Evolutionary conservation across 2,113 vertebrate genomes (phyloP), one percentile per base, ranked within the genome.

Genomic region (Burhinus bistriatus): DNA sequence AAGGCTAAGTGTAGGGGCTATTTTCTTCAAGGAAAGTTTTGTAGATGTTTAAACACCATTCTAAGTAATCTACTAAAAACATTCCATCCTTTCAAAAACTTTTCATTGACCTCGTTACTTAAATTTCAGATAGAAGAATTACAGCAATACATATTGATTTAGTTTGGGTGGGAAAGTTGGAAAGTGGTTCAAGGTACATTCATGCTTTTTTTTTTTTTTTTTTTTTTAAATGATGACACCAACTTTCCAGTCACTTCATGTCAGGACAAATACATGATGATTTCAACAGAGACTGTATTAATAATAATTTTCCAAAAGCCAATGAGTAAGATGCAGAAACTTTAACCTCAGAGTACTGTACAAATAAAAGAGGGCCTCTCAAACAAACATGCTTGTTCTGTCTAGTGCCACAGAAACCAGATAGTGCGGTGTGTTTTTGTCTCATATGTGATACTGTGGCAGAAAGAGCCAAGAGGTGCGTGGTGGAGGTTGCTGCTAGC

Each of bases 1-100:
- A 81, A 78, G 20, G 64, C 58, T 15, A 21, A 55, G 22, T 66
- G 8, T 40, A 15, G 0, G 0, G 64, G 47, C 23, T 11, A 0
- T 66, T 72, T 84, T 73, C 70, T 89, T 84, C n/a, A 47, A 52
- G 38, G 29, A 45, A 66, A 36, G 9, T 62, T 91, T 91, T 1
- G 2, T 91, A 84, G 52, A 38, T 94, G 6, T 78, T 92, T 73
- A 76, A 87, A 76, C 12, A 9, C 54, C 47, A 2, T 85, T 79
- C 25, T 36, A 44, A 69, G 21, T 65, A 34, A 64, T 66, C n/a
- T 84, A 36, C 27, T 77, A 42, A 57, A 86, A 45, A 4, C 4
- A 7, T 77, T 83, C 6, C 9, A 57, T 65, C 54, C 30, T 87
- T 87, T 83, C 51, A 68, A 58, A 66, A 21, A 49, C 20, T 68